Conservation (phyloP, 2,797 vertebrate species). For the Poeciliopsis presidionis region DNA sequence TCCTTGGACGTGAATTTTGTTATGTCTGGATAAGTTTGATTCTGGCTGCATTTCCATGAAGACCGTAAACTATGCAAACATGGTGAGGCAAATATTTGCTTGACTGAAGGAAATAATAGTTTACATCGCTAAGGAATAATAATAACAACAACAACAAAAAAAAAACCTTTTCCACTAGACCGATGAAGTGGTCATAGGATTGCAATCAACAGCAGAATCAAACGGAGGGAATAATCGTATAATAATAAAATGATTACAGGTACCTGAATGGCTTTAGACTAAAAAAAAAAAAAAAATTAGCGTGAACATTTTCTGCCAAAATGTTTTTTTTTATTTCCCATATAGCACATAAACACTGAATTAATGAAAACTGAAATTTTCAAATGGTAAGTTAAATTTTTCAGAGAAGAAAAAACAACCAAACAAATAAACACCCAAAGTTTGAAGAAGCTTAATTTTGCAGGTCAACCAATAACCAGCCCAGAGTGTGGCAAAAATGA, state of each 20-base stretch:
- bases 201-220: neutral
- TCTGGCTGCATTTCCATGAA: slow-evolving; percentile 23
- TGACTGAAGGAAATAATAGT: slow-evolving; percentile 23
- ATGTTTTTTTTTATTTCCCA: neutral
- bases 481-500: neutral
- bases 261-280: neutral
- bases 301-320: neutral
- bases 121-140: neutral
- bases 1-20: slow-evolving; percentile 20
- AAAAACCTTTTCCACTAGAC: neutral
- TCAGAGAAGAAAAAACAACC: neutral
- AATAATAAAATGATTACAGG: neutral
- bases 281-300: neutral
- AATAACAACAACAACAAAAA: too few relatives aligned
- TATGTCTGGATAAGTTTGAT: slow-evolving; percentile 28
- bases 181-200: neutral
- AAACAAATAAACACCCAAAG: neutral
- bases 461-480: neutral
- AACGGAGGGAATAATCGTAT: neutral
- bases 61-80: slow-evolving; percentile 15
- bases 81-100: slow-evolving; percentile 23
- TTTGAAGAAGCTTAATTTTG: neutral
- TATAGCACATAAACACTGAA: neutral
- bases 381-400: neutral
- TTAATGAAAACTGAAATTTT: neutral